Evolutionary conservation across 2,113 vertebrate genomes (phyloP).

Genomic region (Triplophysa siluroides): DNA sequence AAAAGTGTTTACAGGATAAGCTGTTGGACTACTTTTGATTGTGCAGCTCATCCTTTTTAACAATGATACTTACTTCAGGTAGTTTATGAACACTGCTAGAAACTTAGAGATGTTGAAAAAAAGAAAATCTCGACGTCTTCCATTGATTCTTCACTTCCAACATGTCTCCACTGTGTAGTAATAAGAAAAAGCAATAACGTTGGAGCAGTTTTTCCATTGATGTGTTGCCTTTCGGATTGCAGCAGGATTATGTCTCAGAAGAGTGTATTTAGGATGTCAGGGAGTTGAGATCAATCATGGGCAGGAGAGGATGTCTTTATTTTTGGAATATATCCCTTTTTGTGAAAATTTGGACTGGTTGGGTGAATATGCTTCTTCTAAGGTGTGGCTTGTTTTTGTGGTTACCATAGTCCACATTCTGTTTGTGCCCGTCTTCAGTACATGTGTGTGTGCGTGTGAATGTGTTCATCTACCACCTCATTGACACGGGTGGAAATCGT

Average conservation of each 20-base stretch:
- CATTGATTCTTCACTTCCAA: constrained; percentile 71
- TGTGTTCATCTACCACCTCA: constrained; percentile 52
- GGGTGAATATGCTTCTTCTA: constrained; percentile 72
- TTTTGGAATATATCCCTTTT: constrained; percentile 54
- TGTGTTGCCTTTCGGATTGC: constrained; percentile 65
- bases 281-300: constrained; percentile 66
- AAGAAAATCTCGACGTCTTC: constrained; percentile 77
- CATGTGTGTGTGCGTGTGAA: constrained; percentile 9
- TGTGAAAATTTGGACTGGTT: constrained; percentile 81
- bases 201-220: constrained; percentile 64
- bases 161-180: constrained; percentile 77
- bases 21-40: constrained; percentile 79
- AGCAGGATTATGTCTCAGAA: constrained; percentile 62
- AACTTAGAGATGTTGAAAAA: constrained; percentile 56
- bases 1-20: constrained; percentile 78
- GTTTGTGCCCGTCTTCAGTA: constrained; percentile 49
- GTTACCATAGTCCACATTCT: constrained; percentile 56
- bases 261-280: constrained; percentile 67
- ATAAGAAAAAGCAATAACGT: constrained; percentile 78
- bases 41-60: constrained; percentile 72
- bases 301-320: constrained; percentile 60
- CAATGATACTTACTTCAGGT: constrained; percentile 78
- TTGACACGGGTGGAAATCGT: constrained; percentile 58
- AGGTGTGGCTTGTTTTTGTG: constrained; percentile 52
- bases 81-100: constrained; percentile 84